Base-by-base conservation (phyloP, 2,797 vertebrate species). In the Notolabrus celidotus region DNA sequence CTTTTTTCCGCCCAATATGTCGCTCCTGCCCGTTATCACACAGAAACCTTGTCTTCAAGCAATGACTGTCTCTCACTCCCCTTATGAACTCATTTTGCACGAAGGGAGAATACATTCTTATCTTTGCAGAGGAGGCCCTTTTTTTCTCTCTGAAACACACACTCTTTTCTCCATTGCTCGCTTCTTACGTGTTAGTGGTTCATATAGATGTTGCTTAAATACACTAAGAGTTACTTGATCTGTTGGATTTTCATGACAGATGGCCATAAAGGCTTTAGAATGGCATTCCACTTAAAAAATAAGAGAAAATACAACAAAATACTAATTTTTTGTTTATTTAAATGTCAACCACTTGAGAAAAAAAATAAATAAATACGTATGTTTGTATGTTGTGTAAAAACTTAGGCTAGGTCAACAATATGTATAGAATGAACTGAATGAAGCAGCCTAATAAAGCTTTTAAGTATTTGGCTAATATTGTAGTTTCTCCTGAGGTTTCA, bases 11-110 rank as follows among this genome's bases (percentile, higher is more conserved):
- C 92, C 89, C 75, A 60, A 93, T 93, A 92, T 82, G 85, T 91
- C 47, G 52, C 93, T 90, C 64, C 67, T 20, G 25, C 51, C 88
- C 84, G 96, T 97, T 99, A 99, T 98, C 97, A 92, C 85, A 79
- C 76, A 70, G 43, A 80, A 80, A 88, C 84, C 90, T 84, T 71
- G 79, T 82, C 84, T 89, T 84, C 73, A 79, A 64, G 83, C 82
- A 53, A 62, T 64, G 84, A 79, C 84, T 57, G 76, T 83, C 87
- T 83, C 94, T 95, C 95, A 92, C 80, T 89, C 87, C 91, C 94
- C 95, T 97, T 97, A 98, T 98, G 96, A 99, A 97, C 96, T 96
- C 94, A 97, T 97, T 96, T 95, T 95, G 93, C 86, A 86, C 80
- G 63, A 67, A 76, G 80, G 84, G 83, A 92, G 88, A 93, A 93